Percentiles rank a stretch among this genome's conserved stretches.
These are phyloP conservation scores for Seriola aureovittata DNA, from an alignment of 2,113 vertebrate species.

Conservation along the genomic window DNA sequence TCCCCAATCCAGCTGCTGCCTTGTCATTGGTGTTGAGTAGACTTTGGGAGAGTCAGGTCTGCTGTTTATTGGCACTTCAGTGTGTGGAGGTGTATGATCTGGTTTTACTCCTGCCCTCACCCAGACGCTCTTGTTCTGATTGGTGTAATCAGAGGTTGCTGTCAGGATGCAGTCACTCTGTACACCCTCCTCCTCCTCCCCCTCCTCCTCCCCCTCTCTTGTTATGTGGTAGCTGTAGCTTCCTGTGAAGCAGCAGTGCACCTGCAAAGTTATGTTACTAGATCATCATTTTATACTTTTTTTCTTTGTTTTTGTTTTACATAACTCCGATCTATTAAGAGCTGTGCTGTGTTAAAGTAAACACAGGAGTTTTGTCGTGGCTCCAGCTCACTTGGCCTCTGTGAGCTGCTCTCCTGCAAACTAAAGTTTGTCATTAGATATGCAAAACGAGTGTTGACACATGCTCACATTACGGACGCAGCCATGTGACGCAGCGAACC, in stretches of 20 bases:
- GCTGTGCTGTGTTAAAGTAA: not conserved
- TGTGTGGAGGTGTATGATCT: conserved; percentile 73
- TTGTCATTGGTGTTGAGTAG: conserved; percentile 45
- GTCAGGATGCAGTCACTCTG: conserved; percentile 69
- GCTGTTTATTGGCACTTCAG: conserved; percentile 56
- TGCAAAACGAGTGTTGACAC: conserved; percentile 74
- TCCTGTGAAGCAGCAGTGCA: conserved; percentile 78
- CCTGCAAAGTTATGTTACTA: conserved; percentile 61
- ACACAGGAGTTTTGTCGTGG: not conserved
- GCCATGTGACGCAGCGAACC: conserved; percentile 69
- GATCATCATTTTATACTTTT: not conserved
- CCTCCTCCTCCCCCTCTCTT: conserved; percentile 47
- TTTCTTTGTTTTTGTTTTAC: not conserved
- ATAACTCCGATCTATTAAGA: not conserved
- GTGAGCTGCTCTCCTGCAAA: conserved; percentile 21
- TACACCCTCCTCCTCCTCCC: conserved; percentile 46
- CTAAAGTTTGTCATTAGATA: conserved; percentile 58
- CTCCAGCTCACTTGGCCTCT: not conserved
- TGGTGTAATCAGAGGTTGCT: conserved; percentile 75
- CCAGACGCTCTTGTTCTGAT: conserved; percentile 67
- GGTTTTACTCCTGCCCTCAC: conserved; percentile 60
- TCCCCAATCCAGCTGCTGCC: conserved; percentile 25
- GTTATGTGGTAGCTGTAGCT: conserved; percentile 72
- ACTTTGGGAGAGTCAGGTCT: conserved; percentile 68
- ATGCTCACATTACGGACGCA: conserved; percentile 64